Evolutionary conservation across 2,113 vertebrate species (phyloP).

Genomic region (Chloroceryle aenea): DNA sequence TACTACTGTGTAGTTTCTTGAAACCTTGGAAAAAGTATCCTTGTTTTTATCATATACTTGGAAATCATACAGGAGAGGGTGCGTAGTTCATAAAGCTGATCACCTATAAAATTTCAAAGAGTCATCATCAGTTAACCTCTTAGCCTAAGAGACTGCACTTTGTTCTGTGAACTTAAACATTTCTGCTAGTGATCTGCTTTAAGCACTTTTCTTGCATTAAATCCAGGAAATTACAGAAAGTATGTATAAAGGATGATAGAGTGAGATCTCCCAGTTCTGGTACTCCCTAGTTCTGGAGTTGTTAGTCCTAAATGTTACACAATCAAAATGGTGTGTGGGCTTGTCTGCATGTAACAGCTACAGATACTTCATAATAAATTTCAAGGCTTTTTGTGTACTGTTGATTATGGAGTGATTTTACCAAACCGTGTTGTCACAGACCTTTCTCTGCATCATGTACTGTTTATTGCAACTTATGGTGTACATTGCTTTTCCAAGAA

Average conservation of each 20-base stretch:
- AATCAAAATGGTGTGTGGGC: background rate
- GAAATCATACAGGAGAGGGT: background rate
- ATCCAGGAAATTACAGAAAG: background rate
- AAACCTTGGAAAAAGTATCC: background rate
- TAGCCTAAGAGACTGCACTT: background rate
- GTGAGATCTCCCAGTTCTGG: background rate
- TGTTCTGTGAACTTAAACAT: background rate
- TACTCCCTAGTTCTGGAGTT: background rate
- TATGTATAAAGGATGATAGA: background rate
- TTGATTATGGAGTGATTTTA: background rate
- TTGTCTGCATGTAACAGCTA: background rate
- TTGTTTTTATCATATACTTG: background rate
- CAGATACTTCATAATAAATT: background rate
- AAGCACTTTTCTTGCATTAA: background rate
- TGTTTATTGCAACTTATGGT: background rate
- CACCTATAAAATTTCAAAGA: background rate
- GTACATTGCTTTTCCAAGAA: background rate
- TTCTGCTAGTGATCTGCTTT: background rate
- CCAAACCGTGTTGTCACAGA: background rate
- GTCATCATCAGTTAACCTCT: background rate
- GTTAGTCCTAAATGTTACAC: background rate
- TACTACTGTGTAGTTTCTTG: background rate
- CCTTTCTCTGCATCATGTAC: background rate
- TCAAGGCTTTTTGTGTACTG: background rate
- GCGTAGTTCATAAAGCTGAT: background rate